phyloP scores from a whole-genome alignment of 2,888 invertebrate genomes.

The Pristionchus maxplancki region DNA sequence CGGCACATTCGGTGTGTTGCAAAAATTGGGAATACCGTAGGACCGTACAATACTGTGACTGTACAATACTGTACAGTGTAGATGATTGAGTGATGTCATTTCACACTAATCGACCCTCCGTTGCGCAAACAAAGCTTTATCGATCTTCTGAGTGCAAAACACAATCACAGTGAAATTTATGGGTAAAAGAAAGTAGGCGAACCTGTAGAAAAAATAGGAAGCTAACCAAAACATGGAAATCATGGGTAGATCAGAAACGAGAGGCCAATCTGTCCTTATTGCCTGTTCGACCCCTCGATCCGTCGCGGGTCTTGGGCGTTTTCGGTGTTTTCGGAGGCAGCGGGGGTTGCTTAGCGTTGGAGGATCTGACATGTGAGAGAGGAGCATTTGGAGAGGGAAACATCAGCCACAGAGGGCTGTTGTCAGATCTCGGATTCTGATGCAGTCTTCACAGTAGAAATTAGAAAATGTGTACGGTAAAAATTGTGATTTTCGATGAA shows the following conservation, averaged over 20 bases:
- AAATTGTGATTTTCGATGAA: no score
- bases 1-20: background rate
- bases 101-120: no score
- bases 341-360: background rate
- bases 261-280: conserved; percentile 20
- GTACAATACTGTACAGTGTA: no score
- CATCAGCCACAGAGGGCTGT: background rate
- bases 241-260: background rate
- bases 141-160: background rate
- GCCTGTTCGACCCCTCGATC: conserved; percentile 29
- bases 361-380: conserved; percentile 2
- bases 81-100: no score
- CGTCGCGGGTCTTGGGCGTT: conserved; percentile 42
- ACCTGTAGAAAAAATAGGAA: background rate
- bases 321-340: conserved; percentile 47
- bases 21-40: conserved; percentile 19
- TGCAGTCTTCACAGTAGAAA: no score
- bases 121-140: no score
- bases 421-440: no score
- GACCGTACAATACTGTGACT: no score
- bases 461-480: no score
- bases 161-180: background rate
- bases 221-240: background rate
- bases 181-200: background rate
- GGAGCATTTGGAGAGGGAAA: background rate